These are phyloP conservation scores for Caenorhabditis inopinata DNA, from an alignment of 1,140 invertebrate species.

Conservation along the genomic window DNA sequence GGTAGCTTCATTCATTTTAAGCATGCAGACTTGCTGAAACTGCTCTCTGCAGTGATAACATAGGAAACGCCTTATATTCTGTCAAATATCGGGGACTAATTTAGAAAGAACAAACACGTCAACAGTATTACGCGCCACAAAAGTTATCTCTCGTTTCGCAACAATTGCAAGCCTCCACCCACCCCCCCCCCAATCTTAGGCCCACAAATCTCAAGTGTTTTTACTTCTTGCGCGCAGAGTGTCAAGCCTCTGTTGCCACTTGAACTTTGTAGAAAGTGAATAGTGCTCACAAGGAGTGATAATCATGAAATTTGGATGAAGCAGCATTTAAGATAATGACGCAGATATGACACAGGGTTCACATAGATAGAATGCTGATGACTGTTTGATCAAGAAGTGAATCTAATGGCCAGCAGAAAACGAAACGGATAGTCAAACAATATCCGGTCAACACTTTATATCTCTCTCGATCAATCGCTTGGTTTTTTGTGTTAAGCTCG, in stretches of 20 bases:
- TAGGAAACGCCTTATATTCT: neutral
- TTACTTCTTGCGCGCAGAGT: slow-evolving; percentile 12
- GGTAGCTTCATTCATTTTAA: too few relatives aligned
- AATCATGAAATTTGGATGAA: too few relatives aligned
- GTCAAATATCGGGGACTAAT: neutral
- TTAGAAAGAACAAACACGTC: slow-evolving; percentile 30
- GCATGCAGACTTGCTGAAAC: too few relatives aligned
- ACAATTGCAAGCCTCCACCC: neutral
- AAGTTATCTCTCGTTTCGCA: slow-evolving; percentile 6
- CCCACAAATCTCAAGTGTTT: neutral
- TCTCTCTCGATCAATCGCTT: neutral
- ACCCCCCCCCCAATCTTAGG: neutral
- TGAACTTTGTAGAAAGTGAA: slow-evolving; percentile 27
- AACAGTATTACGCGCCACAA: neutral
- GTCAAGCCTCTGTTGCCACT: slow-evolving; percentile 10
- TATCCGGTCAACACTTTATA: neutral
- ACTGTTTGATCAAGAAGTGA: slow-evolving; percentile 28
- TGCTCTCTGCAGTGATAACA: neutral
- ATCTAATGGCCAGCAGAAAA: slow-evolving; percentile 8
- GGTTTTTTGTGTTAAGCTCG: neutral
- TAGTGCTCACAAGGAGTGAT: neutral
- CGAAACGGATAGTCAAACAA: slow-evolving; percentile 29
- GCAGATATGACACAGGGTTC: neutral
- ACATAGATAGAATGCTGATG: neutral
- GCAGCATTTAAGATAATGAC: too few relatives aligned